Evolutionary conservation across 2,888 invertebrate species (phyloP), one percentile per base, ranked within the genome.

Genomic region (Cryptus armator): DNA sequence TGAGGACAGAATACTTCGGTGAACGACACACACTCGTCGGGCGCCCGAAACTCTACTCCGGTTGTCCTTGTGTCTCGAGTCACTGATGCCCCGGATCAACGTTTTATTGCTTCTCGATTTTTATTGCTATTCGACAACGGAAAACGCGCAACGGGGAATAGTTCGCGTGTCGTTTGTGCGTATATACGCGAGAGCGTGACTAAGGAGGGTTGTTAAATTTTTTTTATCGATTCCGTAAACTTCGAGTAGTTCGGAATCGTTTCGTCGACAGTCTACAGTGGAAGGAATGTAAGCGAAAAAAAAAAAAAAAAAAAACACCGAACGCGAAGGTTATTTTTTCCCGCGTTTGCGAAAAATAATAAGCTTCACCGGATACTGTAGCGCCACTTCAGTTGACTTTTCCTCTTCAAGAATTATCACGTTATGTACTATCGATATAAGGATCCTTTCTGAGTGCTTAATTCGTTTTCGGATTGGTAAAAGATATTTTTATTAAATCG

Each of bases 1-100:
- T 64, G 84, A 84, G 74, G n/a, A 82, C 44, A 66, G 76, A 80
- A 84, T 48, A 64, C 56, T 84, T 66, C 64, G 46, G 29, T 48
- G 71, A 76, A 80, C 43, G 80, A 71, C 46, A 66, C 46, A 66
- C 80, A 64, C 68, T 83, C 53, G 46, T 70, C 75, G 29, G 29
- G 48, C 24, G 56, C 72, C 62, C 56, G 16, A 64, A 56, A 66
- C 68, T 37, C 64, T 51, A 56, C 64, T 75, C 70, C 19, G 32
- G 9, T 14, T 44, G 44, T 56, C 46, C 43, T 46, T 56, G 48
- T 32, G 62, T 62, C 72, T 51, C 44, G 46, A 68, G 51, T 56
- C 16, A 48, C 62, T 66, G 62, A 84, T 68, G 59, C 43, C 71
- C 37, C 59, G 12, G 70, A 71, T 71, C 59, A 43, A 67, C 72